Conservation (phyloP, 2,888 invertebrate genomes). For the Monopis laevigella region DNA sequence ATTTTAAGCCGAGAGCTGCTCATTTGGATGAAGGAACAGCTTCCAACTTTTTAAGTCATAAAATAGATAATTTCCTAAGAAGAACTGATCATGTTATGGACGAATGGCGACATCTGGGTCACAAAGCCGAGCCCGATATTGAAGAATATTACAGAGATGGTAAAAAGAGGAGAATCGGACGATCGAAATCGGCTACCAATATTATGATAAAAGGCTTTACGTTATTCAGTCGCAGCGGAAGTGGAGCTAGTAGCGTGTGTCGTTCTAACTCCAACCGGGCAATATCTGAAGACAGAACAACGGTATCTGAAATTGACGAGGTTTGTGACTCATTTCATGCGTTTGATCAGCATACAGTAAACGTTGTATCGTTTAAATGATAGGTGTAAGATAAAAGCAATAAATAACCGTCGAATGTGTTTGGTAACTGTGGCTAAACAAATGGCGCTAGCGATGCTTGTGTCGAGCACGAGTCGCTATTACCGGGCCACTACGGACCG, state of each 20-base stretch:
- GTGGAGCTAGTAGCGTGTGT: constrained; percentile 66
- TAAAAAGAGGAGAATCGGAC: constrained; percentile 54
- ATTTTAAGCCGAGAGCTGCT: constrained; percentile 77
- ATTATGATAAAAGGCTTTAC: constrained; percentile 87
- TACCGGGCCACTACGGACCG: constrained; percentile 26
- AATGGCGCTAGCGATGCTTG: constrained; percentile 6
- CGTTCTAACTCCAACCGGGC: constrained; percentile 49
- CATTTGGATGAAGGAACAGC: constrained; percentile 80
- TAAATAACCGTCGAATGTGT: constrained; percentile 33
- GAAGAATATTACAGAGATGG: constrained; percentile 36
- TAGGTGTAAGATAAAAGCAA: constrained; percentile 22
- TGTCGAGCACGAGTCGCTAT: constrained; percentile 22
- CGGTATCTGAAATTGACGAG: constrained; percentile 74
- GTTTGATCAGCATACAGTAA: no score
- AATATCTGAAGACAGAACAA: constrained; percentile 71
- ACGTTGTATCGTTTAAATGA: no score
- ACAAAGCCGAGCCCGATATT: constrained; percentile 59
- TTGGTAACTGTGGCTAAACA: constrained; percentile 5
- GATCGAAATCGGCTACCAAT: constrained; percentile 81
- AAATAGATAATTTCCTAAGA: constrained; percentile 82
- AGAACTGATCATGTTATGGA: constrained; percentile 90
- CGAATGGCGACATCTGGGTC: constrained; percentile 81
- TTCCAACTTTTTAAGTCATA: constrained; percentile 77
- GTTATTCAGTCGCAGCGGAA: constrained; percentile 64
- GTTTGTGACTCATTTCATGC: constrained; percentile 37